phyloP scores from a whole-genome alignment of 2,888 invertebrate genomes.

The Nymphalis urticae region DNA sequence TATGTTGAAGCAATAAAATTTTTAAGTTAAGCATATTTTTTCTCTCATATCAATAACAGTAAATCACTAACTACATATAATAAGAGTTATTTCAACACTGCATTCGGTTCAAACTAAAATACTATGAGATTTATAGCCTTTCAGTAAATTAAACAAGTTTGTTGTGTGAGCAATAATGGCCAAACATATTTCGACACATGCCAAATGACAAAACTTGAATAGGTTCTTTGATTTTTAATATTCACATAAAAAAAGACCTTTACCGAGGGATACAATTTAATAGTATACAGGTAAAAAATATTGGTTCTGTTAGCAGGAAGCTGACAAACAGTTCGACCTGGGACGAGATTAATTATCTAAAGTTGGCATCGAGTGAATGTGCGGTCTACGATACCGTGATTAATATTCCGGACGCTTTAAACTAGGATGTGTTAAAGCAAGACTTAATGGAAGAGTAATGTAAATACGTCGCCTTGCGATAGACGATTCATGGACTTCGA shows the following conservation, averaged over 20 bases:
- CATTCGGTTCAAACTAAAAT: background rate
- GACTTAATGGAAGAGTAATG: constrained; percentile 5
- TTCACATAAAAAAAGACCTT: too few relatives aligned
- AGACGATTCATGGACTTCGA: background rate
- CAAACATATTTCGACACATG: too few relatives aligned
- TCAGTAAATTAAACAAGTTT: background rate
- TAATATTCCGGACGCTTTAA: constrained; percentile 14
- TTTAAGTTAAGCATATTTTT: too few relatives aligned
- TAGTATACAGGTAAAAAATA: too few relatives aligned
- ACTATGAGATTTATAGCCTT: background rate
- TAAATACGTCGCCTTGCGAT: background rate
- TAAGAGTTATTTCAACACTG: background rate
- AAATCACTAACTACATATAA: background rate
- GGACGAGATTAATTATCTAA: constrained; percentile 24
- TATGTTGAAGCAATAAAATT: too few relatives aligned
- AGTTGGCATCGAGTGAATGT: constrained; percentile 20
- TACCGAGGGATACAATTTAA: too few relatives aligned
- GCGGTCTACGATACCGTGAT: constrained; percentile 4
- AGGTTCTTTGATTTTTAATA: too few relatives aligned
- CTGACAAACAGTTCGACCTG: constrained; percentile 21
- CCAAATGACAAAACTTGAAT: too few relatives aligned
- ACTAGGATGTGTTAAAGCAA: background rate
- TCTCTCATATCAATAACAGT: too few relatives aligned
- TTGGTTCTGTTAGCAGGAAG: constrained; percentile 1
- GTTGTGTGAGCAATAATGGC: background rate